Base-by-base conservation (phyloP, 92 coral and sea anemone species). In the Porites lobata region DNA sequence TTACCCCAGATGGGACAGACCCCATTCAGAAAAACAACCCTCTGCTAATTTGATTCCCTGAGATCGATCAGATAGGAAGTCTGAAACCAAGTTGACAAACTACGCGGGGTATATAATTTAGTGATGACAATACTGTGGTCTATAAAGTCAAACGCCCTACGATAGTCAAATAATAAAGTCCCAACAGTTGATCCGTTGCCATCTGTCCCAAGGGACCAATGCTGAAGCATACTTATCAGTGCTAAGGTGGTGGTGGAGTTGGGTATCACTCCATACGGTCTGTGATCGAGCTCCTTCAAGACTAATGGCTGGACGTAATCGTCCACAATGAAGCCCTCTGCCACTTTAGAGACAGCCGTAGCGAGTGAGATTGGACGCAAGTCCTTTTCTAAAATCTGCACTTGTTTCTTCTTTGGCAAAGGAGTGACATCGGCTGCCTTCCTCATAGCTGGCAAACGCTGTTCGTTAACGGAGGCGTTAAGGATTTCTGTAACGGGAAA, bases 51-150 rank as follows among this genome's bases (percentile, higher is more conserved):
- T 72, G 19, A 72, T 72, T 32, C 56, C 50, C 21, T 72, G 77
- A 43, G 54, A 72, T 12, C 77, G 22, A 72, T 50, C 13, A n/a
- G 17, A 72, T 17, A 47, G 57, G 9, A 72, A 72, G 50, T 72
- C 77, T 43, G 4, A 43, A 18, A 72, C 50, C 77, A 58, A 50
- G 20, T 72, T 72, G 6, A 72, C n/a, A 43, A 72, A 50, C 56
- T 38, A 9, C 7, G 57, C 32, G 77, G 77, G 0, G 50, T 51
- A 53, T 53, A 8, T 53, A 53, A 53, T 11, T 53, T 26, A 26
- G 2, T 26, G 75, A 15, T 70, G 75, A 70, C 75, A 70, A 70
- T 19, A 38, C 43, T 70, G 12, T 70, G 75, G 75, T 70, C 75
- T 1, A 70, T 70, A 70, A 70, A 10, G 75, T 70, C 75, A 70